Evolutionary conservation across 2,113 vertebrate genomes (phyloP).

Genomic region (Chaetops frenatus): DNA sequence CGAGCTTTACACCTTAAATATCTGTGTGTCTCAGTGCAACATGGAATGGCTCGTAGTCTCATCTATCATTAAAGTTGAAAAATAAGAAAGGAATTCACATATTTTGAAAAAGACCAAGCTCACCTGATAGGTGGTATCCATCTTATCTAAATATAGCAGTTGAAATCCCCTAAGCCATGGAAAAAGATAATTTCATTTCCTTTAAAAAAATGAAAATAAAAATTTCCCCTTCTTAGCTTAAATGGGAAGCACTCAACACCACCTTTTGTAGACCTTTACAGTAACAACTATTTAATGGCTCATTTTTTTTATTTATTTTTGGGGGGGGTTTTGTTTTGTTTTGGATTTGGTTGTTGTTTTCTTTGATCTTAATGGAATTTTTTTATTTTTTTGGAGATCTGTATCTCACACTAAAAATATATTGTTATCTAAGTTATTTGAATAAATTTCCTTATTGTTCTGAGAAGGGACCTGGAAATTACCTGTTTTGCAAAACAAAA

Average conservation of each 20-base stretch:
- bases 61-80: neutral
- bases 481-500: neutral
- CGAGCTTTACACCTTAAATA: neutral
- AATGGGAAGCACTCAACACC: neutral
- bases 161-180: neutral
- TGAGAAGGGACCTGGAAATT: neutral
- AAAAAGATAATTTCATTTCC: neutral
- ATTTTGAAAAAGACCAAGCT: neutral
- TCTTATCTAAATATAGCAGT: neutral
- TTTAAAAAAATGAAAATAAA: neutral
- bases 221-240: neutral
- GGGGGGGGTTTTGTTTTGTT: accelerated
- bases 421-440: neutral
- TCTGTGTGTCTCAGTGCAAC: neutral
- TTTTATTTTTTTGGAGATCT: neutral
- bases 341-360: neutral
- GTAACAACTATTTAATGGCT: neutral
- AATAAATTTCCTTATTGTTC: neutral
- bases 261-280: neutral
- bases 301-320: neutral
- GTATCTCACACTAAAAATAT: neutral
- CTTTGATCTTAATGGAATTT: neutral
- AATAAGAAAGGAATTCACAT: neutral
- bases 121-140: neutral
- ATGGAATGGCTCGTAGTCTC: neutral